A percentile compares a stretch with the other conserved stretches of the same genome.
Conservation (phyloP, 2,797 vertebrate species). For the Acrocephalus scirpaceus region DNA sequence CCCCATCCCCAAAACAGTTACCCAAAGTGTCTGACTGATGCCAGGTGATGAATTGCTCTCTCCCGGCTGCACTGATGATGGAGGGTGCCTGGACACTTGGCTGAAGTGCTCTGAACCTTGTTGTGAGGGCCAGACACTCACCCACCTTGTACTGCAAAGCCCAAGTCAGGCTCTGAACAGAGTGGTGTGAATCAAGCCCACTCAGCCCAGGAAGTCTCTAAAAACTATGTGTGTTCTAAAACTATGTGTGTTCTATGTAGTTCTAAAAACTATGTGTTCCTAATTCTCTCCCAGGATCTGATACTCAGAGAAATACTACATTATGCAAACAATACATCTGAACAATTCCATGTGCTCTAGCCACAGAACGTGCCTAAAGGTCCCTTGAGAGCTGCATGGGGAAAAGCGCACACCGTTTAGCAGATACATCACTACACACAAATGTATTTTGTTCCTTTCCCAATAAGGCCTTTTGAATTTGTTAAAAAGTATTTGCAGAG, state of each 20-base stretch:
- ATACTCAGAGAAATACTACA: background rate
- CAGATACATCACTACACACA: constrained; percentile 31
- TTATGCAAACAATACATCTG: background rate
- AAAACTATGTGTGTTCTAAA: background rate
- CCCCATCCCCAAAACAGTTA: background rate
- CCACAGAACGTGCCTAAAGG: constrained; percentile 14
- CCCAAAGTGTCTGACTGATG: background rate
- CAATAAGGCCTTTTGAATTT: constrained; percentile 51
- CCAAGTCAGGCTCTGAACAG: background rate
- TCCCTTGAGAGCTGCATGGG: constrained; percentile 4
- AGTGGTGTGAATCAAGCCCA: background rate
- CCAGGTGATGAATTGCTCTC: background rate
- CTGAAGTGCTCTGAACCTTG: background rate
- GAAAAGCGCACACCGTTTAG: constrained; percentile 7
- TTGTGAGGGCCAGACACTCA: background rate
- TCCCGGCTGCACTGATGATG: background rate
- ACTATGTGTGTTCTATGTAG: too few species aligned
- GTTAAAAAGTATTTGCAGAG: constrained; percentile 60
- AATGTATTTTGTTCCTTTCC: constrained; percentile 31
- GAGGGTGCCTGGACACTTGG: background rate
- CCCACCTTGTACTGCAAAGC: background rate
- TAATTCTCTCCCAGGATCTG: background rate
- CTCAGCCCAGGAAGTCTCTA: background rate
- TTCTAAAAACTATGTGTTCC: background rate
- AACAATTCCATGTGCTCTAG: constrained; percentile 22